Evolutionary conservation across 2,797 vertebrate genomes (phyloP).

Genomic region (Cyclopterus lumpus): DNA sequence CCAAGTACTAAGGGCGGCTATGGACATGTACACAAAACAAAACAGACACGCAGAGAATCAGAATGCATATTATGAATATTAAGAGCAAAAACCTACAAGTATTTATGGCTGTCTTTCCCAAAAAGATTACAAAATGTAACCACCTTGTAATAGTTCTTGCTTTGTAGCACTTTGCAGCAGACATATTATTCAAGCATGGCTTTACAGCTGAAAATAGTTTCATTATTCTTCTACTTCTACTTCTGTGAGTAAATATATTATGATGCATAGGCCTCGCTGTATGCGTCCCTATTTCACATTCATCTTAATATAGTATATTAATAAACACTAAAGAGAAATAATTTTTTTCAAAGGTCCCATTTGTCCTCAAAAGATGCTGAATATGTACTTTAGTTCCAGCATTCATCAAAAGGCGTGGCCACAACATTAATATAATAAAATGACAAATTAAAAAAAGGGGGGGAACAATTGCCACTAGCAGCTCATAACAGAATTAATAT

Average conservation of each 20-base stretch:
- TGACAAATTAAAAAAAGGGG: slow-evolving; percentile 66
- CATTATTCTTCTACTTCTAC: slow-evolving; percentile 80
- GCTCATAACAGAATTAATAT: slow-evolving; percentile 69
- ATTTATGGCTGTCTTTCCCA: slow-evolving; percentile 83
- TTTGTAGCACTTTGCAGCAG: slow-evolving; percentile 83
- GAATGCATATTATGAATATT: slow-evolving; percentile 45
- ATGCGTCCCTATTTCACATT: slow-evolving; percentile 78
- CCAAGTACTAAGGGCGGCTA: neutral
- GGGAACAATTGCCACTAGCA: slow-evolving; percentile 50
- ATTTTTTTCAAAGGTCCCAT: slow-evolving; percentile 84
- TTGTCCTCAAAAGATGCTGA: slow-evolving; percentile 86
- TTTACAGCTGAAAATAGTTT: slow-evolving; percentile 84
- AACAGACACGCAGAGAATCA: slow-evolving; percentile 36
- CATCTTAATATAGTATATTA: slow-evolving; percentile 87
- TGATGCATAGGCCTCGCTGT: slow-evolving; percentile 79
- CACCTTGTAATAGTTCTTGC: slow-evolving; percentile 84
- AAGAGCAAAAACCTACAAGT: slow-evolving; percentile 63
- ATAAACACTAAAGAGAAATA: slow-evolving; percentile 85
- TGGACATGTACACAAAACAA: slow-evolving; percentile 25
- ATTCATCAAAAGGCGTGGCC: slow-evolving; percentile 83
- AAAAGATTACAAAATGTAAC: slow-evolving; percentile 85
- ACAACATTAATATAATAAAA: slow-evolving; percentile 72
- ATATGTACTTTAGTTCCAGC: slow-evolving; percentile 78
- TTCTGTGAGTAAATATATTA: slow-evolving; percentile 79
- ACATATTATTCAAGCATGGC: slow-evolving; percentile 83